These are phyloP conservation scores for Cephalophus harveyi DNA, from an alignment of 2,113 vertebrate genomes.

Conservation along the genomic window DNA sequence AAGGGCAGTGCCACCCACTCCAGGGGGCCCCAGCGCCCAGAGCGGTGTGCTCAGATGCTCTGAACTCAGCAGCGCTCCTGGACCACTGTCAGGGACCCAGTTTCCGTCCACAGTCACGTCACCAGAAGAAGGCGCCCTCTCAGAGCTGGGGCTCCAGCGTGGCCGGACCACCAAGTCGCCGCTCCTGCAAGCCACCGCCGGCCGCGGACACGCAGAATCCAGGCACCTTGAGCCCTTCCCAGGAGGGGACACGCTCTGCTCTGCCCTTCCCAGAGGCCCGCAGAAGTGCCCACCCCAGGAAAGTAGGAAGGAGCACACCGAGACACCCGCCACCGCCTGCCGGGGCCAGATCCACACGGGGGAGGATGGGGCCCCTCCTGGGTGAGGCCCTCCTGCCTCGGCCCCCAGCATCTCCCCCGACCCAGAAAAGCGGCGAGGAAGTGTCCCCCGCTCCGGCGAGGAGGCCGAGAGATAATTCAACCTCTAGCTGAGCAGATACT, in stretches of 20 bases:
- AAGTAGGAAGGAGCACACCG: neutral
- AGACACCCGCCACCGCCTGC: neutral
- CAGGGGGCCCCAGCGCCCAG: neutral
- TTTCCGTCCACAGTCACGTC: neutral
- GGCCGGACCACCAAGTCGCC: neutral
- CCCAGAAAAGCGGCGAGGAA: neutral
- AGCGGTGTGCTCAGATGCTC: neutral
- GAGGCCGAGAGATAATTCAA: neutral
- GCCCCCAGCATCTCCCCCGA: neutral
- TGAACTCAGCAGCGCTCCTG: rapidly evolving
- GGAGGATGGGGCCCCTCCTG: neutral
- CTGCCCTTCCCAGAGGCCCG: too few relatives aligned
- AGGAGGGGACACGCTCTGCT: neutral
- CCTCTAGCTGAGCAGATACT: neutral
- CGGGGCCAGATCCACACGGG: neutral
- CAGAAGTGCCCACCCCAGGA: neutral
- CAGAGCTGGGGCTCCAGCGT: neutral
- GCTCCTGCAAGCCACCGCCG: neutral
- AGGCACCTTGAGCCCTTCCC: neutral
- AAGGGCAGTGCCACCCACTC: neutral
- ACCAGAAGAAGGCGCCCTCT: rapidly evolving
- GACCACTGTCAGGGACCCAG: neutral
- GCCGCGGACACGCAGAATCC: neutral
- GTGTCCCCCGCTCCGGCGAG: neutral
- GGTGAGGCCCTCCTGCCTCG: neutral